Conservation (phyloP, 2,888 invertebrate genomes). For the Corythucha ciliata region DNA sequence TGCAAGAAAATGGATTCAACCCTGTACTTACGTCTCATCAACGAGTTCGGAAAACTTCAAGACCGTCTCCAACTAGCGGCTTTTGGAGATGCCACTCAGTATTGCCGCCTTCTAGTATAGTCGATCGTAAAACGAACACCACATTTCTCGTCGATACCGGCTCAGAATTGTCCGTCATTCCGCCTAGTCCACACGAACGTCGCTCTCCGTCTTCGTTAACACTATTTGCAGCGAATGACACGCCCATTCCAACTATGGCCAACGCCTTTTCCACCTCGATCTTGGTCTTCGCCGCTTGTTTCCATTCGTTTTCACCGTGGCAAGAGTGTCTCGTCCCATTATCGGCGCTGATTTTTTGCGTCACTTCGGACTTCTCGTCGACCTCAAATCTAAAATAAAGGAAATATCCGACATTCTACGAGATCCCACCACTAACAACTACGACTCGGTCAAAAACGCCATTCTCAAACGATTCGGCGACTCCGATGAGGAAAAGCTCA, state of each 20-base stretch:
- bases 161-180: constrained; percentile 5
- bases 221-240: constrained; percentile 12
- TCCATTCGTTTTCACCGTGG: constrained; percentile 8
- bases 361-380: constrained; percentile 19
- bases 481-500: constrained; percentile 6
- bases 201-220: neutral
- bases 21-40: neutral
- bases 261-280: constrained; percentile 7
- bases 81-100: neutral
- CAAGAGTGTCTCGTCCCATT: constrained; percentile 4
- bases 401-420: constrained; percentile 13
- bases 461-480: constrained; percentile 6
- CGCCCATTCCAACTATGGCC: constrained; percentile 14
- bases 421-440: constrained; percentile 1
- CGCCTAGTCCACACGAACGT: no score
- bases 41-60: neutral
- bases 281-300: constrained; percentile 13
- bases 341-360: constrained; percentile 16
- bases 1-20: neutral
- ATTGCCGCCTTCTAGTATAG: constrained; percentile 2
- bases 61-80: constrained; percentile 5
- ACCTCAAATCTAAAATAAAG: constrained; percentile 15
- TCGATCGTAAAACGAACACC: constrained; percentile 16
- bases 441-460: neutral
- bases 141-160: constrained; percentile 15